Conservation (phyloP, 1,140 invertebrate genomes). For the Odontomachus brunneus region DNA sequence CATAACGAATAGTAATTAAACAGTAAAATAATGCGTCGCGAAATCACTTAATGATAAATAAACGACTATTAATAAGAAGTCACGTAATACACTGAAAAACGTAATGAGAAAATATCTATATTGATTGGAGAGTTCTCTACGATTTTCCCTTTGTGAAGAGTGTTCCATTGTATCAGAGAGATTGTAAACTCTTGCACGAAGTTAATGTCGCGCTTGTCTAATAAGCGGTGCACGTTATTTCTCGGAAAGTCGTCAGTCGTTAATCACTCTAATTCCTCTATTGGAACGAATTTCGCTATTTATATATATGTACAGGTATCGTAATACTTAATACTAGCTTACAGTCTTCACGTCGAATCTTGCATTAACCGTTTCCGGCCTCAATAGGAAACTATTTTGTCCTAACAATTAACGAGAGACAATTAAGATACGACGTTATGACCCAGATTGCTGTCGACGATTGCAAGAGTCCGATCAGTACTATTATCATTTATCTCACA, state of each 20-base stretch:
- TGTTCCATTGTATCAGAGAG: not conserved
- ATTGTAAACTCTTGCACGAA: not conserved
- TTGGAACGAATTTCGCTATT: not conserved
- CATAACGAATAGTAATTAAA: no score
- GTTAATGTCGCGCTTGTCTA: not conserved
- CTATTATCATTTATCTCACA: slow-evolving; percentile 61
- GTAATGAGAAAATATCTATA: no score
- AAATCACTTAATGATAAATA: no score
- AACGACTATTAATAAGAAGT: no score
- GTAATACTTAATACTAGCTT: slow-evolving; percentile 67
- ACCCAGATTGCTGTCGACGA: not conserved
- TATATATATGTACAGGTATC: slow-evolving; percentile 11
- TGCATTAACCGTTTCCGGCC: not conserved
- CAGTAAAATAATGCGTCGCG: no score
- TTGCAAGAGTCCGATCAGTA: not conserved
- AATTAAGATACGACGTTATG: slow-evolving; percentile 26
- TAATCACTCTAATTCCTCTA: slow-evolving; percentile 18
- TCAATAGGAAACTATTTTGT: not conserved
- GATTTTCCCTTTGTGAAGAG: no score
- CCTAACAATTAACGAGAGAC: not conserved
- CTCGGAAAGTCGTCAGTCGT: not conserved
- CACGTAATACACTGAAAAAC: no score
- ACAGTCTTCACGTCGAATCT: slow-evolving; percentile 69
- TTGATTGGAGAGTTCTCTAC: no score
- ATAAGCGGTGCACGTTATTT: slow-evolving; percentile 12